Base-by-base conservation (phyloP, 2,113 vertebrate genomes). In the Ia io region DNA sequence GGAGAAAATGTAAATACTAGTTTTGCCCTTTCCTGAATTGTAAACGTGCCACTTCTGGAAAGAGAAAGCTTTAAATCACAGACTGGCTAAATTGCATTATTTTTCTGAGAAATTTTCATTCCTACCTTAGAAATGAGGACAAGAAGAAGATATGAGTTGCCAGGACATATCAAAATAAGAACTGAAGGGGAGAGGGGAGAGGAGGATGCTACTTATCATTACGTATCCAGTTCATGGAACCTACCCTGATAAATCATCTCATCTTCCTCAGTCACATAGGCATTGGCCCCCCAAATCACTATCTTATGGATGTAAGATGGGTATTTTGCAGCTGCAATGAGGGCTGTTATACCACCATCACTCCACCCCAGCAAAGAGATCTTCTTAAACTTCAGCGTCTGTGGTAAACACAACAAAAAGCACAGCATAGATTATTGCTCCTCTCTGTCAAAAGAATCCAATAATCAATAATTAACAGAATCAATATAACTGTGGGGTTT, bases 281-380 rank as follows among this genome's bases (percentile, higher is more conserved):
- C 97, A 2, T 99, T 99, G 93, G 99, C 97, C 80, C 99, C 99
- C 99, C 99, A 99, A 28, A 99, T 96, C 22, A 99, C 99, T 97
- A 99, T 35, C 96, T 98, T 99, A 84, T 94, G 92, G 98, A 99
- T 97, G 83, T 98, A 95, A 2, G 97, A 78, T 0, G 99, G 99
- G 59, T 99, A 98, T 80, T 89, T 98, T 0, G 99, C 99, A 0
- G 99, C 99, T 7, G 98, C 98, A 9, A 99, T 98, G 80, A 99
- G 98, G 1, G 99, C 98, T 0, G 99, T 99, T 85, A 99, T 99
- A 47, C 99, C 99, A 30, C 99, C 99, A 16, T 99, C 99, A 17
- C 99, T 99, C 99, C 99, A 99, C 0, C 99, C 99, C 96, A 99
- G 96, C 96, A 99, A 91, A 61, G 99, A 99, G 91, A 99, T 98